These are phyloP conservation scores for Gnathonemus longibarbis DNA, from an alignment of 2,113 vertebrate genomes.

Conservation along the genomic window DNA sequence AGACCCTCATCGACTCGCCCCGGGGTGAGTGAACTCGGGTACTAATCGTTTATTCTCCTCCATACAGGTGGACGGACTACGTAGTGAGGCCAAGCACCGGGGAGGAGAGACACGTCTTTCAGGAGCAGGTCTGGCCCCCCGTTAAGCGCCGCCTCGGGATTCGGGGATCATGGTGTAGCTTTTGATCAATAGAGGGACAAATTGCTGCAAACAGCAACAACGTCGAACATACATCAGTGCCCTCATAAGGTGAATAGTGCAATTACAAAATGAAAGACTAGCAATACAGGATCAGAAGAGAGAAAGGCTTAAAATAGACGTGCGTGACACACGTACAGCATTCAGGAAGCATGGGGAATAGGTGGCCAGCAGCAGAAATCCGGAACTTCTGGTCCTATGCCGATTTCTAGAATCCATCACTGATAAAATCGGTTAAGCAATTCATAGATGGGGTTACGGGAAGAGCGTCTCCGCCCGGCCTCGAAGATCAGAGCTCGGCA, in stretches of 20 bases:
- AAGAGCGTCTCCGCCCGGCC: not conserved
- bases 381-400: not conserved
- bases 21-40: too few relatives aligned
- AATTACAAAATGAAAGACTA: not conserved
- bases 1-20: not conserved
- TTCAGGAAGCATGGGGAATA: not conserved
- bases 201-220: not conserved
- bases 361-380: not conserved
- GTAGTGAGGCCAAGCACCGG: constrained; percentile 93
- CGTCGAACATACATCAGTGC: not conserved
- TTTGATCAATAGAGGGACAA: not conserved
- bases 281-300: not conserved
- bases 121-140: constrained; percentile 81
- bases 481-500: not conserved
- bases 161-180: not conserved
- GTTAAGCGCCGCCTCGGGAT: not conserved
- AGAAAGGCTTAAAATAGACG: not conserved
- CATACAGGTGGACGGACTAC: constrained; percentile 86
- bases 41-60: not conserved
- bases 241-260: not conserved
- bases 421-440: not conserved
- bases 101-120: constrained; percentile 90
- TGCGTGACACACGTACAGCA: not conserved
- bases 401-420: not conserved
- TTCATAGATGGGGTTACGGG: not conserved